Conservation (phyloP, 1,140 invertebrate genomes). For the Ostrea edulis region DNA sequence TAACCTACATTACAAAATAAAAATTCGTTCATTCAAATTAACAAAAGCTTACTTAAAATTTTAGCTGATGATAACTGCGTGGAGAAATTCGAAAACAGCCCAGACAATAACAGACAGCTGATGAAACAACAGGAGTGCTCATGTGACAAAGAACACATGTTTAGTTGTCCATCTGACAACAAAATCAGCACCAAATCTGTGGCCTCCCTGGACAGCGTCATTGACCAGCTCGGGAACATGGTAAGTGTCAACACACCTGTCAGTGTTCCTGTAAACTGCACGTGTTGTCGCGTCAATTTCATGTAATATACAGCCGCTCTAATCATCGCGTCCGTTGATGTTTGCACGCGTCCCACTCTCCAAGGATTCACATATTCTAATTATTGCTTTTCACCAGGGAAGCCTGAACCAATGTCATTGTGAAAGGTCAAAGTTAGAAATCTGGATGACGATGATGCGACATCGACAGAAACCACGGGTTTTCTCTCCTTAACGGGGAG, state of each 20-base stretch:
- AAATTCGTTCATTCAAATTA: no score
- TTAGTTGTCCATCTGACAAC: conserved; percentile 86
- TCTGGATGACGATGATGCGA: no score
- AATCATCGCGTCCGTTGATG: no score
- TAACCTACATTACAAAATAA: no score
- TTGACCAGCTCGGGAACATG: conserved; percentile 55
- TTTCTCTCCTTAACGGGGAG: no score
- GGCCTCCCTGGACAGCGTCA: conserved; percentile 56
- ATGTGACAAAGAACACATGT: conserved; percentile 99
- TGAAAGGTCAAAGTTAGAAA: no score
- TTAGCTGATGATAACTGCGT: conserved; percentile 92
- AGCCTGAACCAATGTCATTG: no score
- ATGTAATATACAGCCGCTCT: background rate
- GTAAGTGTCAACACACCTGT: background rate
- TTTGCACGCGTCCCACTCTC: no score
- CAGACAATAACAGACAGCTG: conserved; percentile 95
- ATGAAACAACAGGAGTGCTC: conserved; percentile 91
- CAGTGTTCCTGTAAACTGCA: background rate
- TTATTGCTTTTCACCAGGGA: no score
- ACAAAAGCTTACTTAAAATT: background rate
- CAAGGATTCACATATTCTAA: no score
- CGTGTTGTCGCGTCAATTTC: background rate
- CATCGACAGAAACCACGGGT: no score
- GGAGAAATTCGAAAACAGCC: conserved; percentile 95
- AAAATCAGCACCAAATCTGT: conserved; percentile 68